Base-by-base conservation (phyloP, 1,140 invertebrate species). In the Leptinotarsa defecta region DNA sequence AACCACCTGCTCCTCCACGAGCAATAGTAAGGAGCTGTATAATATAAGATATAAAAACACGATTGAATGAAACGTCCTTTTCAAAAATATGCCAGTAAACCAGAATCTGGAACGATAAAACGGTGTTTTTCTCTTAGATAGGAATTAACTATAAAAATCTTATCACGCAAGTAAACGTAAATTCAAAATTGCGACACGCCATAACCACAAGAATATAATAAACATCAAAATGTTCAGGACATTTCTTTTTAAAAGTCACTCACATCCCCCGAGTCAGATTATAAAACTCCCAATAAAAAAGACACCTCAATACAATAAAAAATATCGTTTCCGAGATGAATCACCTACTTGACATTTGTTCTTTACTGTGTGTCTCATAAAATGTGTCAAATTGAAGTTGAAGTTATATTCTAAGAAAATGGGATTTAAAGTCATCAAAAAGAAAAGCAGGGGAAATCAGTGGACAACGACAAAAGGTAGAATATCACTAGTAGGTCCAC, bases 231-330 rank as follows among this genome's bases (percentile, higher is more conserved):
- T 78, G 76, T 76, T 77, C 77, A 77, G 78, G 71, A 74, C 79
- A 80, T 80, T 81, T 79, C 78, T 80, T 82, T 80, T 79, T 81
- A 81, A 81, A 82, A 82, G 81, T 82, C 81, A 77, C 80, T 79
- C 70, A 49, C 73, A 64, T 75, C 78, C 76, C 78, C 74, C 77
- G 74, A 70, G 76, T 75, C 76, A 79, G 80, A 81, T 81, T 82
- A 82, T 82, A 82, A 82, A 81, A 82, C 77, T 62, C 70, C 76
- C 75, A 82, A 81, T 81, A 82, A 81, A 82, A 82, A 79, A 80
- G 77, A 80, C 81, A 82, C 81, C 81, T 82, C 77, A 70, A 77
- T 79, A 80, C 80, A 77, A 81, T 81, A 82, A 81, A 82, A 81
- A 78, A 76, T 76, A 78, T 76, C 67, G 73, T 75, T 79, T 77